phyloP scores from a whole-genome alignment of 2,113 vertebrate genomes.

The Nycticebus coucang region DNA sequence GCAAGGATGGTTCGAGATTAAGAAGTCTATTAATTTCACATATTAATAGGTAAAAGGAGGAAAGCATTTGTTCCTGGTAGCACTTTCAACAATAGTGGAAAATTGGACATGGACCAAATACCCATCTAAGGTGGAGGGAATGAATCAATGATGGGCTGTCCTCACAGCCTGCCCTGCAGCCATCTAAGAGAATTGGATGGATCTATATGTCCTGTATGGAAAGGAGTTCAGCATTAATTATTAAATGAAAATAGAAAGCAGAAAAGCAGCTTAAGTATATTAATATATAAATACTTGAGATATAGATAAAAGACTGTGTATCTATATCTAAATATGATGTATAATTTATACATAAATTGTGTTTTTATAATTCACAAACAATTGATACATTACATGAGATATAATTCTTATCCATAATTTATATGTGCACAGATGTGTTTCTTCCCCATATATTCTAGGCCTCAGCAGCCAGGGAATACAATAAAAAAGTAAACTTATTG shows the following conservation, averaged over 20 bases:
- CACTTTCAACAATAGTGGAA: fast-evolving
- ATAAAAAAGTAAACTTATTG: background rate
- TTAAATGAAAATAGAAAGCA: conserved; percentile 59
- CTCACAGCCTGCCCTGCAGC: fast-evolving
- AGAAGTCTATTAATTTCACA: background rate
- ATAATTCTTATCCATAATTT: conserved; percentile 4
- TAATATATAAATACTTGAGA: background rate
- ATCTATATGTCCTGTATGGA: fast-evolving
- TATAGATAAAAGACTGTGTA: background rate
- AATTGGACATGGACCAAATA: background rate
- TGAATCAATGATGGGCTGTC: background rate
- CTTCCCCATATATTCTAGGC: background rate
- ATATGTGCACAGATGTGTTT: background rate
- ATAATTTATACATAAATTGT: conserved; percentile 52
- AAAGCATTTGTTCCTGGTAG: fast-evolving
- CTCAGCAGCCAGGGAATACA: background rate
- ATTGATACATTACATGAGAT: background rate
- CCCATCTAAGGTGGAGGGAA: background rate
- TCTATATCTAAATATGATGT: conserved; percentile 10
- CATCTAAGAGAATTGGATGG: background rate
- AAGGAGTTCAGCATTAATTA: conserved; percentile 31
- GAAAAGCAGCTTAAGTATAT: background rate
- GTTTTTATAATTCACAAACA: conserved; percentile 15
- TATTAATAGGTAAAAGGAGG: too few relatives aligned
- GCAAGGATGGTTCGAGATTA: background rate